These are phyloP conservation scores for Pogonomyrmex californicus DNA, from an alignment of 1,140 invertebrate species.

Conservation along the genomic window DNA sequence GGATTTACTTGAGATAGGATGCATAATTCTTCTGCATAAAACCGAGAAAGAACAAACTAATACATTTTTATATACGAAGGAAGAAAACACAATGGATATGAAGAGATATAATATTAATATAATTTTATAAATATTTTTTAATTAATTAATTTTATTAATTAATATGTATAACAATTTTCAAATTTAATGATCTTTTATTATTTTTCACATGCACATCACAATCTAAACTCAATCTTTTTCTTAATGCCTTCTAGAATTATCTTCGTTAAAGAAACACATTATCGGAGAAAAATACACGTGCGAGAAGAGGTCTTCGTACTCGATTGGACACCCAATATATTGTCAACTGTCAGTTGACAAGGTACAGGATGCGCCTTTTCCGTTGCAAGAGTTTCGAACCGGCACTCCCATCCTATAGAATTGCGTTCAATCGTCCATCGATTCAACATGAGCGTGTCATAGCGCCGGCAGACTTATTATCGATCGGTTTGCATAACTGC, in stretches of 20 bases:
- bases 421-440: conserved; percentile 76
- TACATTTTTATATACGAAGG: background rate
- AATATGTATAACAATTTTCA: background rate
- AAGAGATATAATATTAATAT: background rate
- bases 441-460: conserved; percentile 74
- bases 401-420: conserved; percentile 80
- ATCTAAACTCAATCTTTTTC: background rate
- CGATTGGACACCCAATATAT: conserved; percentile 69
- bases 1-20: background rate
- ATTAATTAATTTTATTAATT: background rate
- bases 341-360: conserved; percentile 79
- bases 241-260: background rate
- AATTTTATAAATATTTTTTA: conserved; percentile 19
- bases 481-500: conserved; percentile 63
- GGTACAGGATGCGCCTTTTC: conserved; percentile 78
- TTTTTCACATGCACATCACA: background rate
- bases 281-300: conserved; percentile 53
- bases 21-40: background rate
- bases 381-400: conserved; percentile 72
- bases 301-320: conserved; percentile 33
- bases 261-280: background rate
- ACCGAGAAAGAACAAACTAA: background rate
- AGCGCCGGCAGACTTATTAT: conserved; percentile 63
- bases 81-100: too few relatives aligned
- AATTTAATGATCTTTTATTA: conserved; percentile 9